Evolutionary conservation across 2,797 vertebrate genomes (phyloP), one percentile per base, ranked within the genome.

Genomic region (Sebastes steindachneri): DNA sequence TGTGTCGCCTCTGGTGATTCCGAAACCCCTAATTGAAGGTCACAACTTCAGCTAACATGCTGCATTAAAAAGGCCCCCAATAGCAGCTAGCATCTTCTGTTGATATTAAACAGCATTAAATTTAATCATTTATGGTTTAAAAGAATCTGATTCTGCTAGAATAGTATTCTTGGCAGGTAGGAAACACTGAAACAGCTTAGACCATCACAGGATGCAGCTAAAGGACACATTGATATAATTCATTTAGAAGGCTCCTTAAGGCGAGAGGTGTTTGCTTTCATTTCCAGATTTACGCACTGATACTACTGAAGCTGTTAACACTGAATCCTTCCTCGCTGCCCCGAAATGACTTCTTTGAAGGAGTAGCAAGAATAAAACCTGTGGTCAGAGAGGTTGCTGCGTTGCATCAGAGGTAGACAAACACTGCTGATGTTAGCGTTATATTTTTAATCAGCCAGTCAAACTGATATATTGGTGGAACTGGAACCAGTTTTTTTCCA

Each of bases 361-460:
- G 12, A n/a, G 25, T 5, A 17, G 69, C 29, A 70, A 29, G 21
- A 51, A 35, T 25, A 55, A 62, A 67, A 12, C 41, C 29, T 57
- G 54, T 28, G 66, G 59, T 79, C 37, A n/a, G 14, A 74, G 59
- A 74, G 28, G 54, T 28, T 73, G 17, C 66, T 68, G 3, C 9
- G 11, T 63, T 55, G 58, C 54, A 48, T 48, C 37, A 21, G 35
- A 68, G 17, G 69, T 7, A 15, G 65, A 71, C 45, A 26, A n/a
- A 55, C 51, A 53, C 19, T 66, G 74, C 73, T 78, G 82, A 77
- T 73, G 58, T 62, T 45, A 15, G 63, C 80, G 15, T 68, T 74
- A 62, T 69, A 68, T 84, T 86, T 71, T 80, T 77, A 82, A 81
- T 86, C 79, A 81, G 57, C 54, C 59, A 70, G 58, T 86, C 71